A percentile compares a stretch with the other conserved stretches of the same genome.
Conservation (phyloP, 2,113 vertebrate species). For the Prunella fulvescens region DNA sequence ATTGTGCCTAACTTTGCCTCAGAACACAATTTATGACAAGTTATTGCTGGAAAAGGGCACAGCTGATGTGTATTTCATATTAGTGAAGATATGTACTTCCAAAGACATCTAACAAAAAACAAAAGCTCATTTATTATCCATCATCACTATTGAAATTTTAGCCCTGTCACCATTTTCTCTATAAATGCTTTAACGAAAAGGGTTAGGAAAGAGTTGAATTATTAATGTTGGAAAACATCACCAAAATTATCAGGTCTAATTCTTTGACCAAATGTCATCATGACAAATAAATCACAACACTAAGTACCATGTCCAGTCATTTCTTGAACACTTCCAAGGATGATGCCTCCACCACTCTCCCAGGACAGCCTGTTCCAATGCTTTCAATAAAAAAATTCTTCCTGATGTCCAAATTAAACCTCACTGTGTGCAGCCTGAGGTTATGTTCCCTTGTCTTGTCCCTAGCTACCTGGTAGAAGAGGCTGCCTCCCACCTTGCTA, state of each 20-base stretch:
- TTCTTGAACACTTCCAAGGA: not conserved
- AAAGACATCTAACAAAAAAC: not conserved
- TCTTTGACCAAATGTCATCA: not conserved
- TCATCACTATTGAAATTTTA: not conserved
- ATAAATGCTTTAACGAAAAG: not conserved
- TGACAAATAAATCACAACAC: not conserved
- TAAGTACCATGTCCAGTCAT: not conserved
- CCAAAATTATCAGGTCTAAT: not conserved
- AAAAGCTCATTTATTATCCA: not conserved
- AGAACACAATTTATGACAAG: not conserved
- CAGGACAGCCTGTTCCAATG: not conserved
- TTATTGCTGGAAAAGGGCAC: not conserved
- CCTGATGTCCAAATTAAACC: not conserved
- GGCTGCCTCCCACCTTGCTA: not conserved
- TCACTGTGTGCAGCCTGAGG: not conserved
- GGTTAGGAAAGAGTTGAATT: not conserved
- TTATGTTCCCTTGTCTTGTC: not conserved
- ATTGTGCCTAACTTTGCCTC: not conserved
- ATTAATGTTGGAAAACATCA: not conserved
- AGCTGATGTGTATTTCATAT: not conserved
- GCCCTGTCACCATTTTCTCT: not conserved
- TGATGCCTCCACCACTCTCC: not conserved
- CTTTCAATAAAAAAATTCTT: not conserved
- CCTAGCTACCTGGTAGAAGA: not conserved
- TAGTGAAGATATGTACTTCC: not conserved